Conservation (phyloP, 2,797 vertebrate genomes). For the Phataginus tetradactyla region DNA sequence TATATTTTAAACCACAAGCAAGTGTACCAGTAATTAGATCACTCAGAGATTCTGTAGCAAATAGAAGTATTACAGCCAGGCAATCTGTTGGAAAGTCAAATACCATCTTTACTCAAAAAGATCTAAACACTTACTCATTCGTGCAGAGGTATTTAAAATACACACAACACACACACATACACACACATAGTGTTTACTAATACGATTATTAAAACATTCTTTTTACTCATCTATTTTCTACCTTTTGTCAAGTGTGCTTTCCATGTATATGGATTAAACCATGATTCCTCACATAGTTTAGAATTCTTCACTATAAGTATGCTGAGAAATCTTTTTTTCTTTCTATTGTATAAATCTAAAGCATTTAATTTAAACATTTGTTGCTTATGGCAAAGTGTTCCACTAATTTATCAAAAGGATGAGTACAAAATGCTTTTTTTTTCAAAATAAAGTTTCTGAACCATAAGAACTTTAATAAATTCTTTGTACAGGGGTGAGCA, state of each 20-base stretch:
- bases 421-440: neutral
- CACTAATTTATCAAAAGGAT: slow-evolving; percentile 21
- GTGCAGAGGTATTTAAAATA: neutral
- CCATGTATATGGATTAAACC: neutral
- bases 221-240: slow-evolving; percentile 33
- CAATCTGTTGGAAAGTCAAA: neutral
- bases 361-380: slow-evolving; percentile 26
- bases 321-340: slow-evolving; percentile 5
- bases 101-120: slow-evolving; percentile 1
- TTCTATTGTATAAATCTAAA: neutral
- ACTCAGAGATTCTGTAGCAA: neutral
- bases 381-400: neutral
- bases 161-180: neutral
- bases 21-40: neutral
- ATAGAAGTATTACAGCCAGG: neutral
- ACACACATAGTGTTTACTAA: neutral
- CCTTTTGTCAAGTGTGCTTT: neutral
- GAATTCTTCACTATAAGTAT: neutral
- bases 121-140: neutral
- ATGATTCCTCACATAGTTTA: neutral
- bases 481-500: neutral
- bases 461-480: neutral
- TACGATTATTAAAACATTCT: neutral
- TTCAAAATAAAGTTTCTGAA: neutral
- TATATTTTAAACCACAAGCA: slow-evolving; percentile 28